A percentile compares a stretch with the other conserved stretches of the same genome.
Evolutionary conservation across 2,797 vertebrate species (phyloP).

Genomic region (Peromyscus nudipes): DNA sequence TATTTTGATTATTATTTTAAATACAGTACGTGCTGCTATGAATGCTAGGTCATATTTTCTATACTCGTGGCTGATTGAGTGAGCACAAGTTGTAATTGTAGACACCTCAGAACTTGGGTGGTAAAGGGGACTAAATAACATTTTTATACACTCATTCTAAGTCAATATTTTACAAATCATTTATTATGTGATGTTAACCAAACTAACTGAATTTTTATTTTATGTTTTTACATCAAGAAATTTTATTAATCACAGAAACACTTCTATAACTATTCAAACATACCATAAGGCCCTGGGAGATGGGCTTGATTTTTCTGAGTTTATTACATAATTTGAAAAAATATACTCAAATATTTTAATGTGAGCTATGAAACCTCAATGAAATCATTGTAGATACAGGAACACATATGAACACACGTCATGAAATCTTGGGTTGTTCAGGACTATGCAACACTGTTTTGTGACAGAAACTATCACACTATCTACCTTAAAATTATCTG

Average conservation of each 20-base stretch:
- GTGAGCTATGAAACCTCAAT: not conserved
- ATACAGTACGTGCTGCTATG: not conserved
- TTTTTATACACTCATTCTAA: not conserved
- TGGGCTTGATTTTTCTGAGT: not conserved
- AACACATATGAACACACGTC: not conserved
- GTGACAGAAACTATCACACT: not conserved
- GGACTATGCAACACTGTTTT: not conserved
- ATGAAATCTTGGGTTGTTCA: not conserved
- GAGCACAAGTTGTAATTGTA: not conserved
- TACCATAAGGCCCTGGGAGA: rapidly evolving
- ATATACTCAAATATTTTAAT: not conserved
- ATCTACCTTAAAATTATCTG: not conserved
- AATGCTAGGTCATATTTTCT: not conserved
- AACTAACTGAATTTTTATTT: not conserved
- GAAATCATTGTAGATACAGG: not conserved
- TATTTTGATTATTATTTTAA: not conserved
- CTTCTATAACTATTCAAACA: not conserved
- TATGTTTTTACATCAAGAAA: not conserved
- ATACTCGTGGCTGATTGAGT: not conserved
- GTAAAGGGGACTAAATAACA: not conserved
- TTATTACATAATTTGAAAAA: not conserved
- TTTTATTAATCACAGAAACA: not conserved
- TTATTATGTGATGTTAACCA: not conserved
- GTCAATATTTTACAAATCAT: not conserved
- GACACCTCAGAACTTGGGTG: not conserved